These are phyloP conservation scores for Suillia variegata DNA, from an alignment of 2,888 invertebrate genomes.

Conservation along the genomic window DNA sequence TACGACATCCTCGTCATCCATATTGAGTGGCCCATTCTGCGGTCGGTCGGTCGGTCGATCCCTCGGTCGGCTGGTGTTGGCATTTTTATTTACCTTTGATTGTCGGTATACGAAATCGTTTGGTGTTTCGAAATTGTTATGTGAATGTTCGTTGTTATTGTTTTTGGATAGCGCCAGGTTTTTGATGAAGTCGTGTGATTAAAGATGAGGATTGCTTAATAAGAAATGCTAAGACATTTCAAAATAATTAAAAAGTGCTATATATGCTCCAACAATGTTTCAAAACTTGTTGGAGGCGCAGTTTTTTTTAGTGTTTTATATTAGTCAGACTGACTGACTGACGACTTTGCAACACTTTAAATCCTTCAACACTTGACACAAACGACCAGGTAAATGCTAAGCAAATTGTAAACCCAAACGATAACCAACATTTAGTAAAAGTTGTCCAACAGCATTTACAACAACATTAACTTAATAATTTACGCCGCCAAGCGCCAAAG, in stretches of 20 bases:
- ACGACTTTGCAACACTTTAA: background rate
- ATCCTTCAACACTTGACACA: background rate
- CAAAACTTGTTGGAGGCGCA: too few species aligned
- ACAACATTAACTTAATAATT: conserved; percentile 12
- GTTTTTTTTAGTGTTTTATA: too few species aligned
- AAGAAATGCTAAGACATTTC: too few species aligned
- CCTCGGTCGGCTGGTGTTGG: background rate
- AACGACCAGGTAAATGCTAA: background rate
- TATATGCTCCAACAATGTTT: too few species aligned
- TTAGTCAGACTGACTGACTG: too few species aligned
- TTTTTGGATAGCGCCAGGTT: conserved; percentile 4
- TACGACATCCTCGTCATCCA: background rate
- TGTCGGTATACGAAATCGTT: background rate
- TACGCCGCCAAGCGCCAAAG: conserved; percentile 4
- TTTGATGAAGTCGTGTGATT: conserved; percentile 5
- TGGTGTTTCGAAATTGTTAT: background rate
- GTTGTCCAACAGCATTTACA: conserved; percentile 17
- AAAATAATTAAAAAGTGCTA: too few species aligned
- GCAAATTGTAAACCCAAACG: too few species aligned
- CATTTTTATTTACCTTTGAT: conserved; percentile 6
- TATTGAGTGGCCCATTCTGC: too few species aligned
- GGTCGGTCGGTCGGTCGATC: too few species aligned
- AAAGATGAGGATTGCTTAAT: too few species aligned
- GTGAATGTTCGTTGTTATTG: background rate
- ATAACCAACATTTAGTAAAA: conserved; percentile 15